phyloP scores from a whole-genome alignment of 2,888 invertebrate species.

The Ichneumoninae sp. region DNA sequence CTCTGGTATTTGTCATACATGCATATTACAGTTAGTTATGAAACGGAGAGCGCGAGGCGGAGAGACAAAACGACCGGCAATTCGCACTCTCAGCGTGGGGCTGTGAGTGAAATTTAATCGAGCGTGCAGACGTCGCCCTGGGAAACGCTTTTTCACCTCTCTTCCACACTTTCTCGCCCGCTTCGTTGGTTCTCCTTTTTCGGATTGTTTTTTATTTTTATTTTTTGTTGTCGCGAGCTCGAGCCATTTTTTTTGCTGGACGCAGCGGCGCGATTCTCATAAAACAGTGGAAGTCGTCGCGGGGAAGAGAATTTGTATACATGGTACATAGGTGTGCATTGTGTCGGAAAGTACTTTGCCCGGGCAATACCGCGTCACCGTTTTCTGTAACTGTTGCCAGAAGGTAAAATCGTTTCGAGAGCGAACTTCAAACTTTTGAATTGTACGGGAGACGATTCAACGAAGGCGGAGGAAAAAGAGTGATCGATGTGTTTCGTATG shows the following conservation, averaged over 20 bases:
- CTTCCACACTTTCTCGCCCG: slow-evolving; percentile 34
- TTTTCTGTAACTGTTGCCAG: slow-evolving; percentile 11
- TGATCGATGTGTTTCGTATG: not conserved
- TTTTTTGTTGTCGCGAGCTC: slow-evolving; percentile 2
- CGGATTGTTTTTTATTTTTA: slow-evolving; percentile 10
- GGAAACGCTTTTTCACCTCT: slow-evolving; percentile 52
- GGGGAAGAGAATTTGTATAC: slow-evolving; percentile 16
- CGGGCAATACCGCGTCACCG: not conserved
- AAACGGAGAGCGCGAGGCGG: slow-evolving; percentile 22
- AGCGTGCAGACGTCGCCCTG: slow-evolving; percentile 53
- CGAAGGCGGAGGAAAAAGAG: not conserved
- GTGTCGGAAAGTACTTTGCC: not conserved
- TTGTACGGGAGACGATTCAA: not conserved
- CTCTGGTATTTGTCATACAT: slow-evolving; percentile 42
- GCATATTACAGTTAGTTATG: slow-evolving; percentile 36
- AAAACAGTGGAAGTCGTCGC: slow-evolving; percentile 14
- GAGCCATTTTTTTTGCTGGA: slow-evolving; percentile 19
- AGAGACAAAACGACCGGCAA: slow-evolving; percentile 52
- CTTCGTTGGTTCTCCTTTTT: not conserved
- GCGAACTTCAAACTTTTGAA: not conserved
- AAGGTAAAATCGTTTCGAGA: not conserved
- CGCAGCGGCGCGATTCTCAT: slow-evolving; percentile 32
- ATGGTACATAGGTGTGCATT: not conserved
- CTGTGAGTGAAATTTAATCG: slow-evolving; percentile 67
- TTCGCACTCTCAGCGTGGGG: slow-evolving; percentile 60